Conservation (phyloP, 2,797 vertebrate genomes). For the Liasis olivaceus region DNA sequence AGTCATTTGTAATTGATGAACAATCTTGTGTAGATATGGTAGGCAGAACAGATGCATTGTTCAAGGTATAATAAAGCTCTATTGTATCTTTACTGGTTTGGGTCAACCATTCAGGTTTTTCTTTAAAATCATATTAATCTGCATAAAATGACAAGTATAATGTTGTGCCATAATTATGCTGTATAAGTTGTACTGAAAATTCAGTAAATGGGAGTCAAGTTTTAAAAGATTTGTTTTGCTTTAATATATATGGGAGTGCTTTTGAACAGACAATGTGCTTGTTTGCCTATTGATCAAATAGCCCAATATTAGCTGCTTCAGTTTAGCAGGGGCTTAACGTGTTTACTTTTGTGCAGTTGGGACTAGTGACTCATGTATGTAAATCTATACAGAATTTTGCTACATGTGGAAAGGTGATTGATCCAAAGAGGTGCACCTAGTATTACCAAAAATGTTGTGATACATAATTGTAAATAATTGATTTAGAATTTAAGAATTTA, state of each 20-base stretch:
- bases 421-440: background rate
- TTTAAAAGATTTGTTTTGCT: background rate
- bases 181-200: background rate
- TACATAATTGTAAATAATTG: background rate
- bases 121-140: background rate
- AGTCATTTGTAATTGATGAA: background rate
- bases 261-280: background rate
- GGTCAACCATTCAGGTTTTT: conserved; percentile 2
- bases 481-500: background rate
- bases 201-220: background rate
- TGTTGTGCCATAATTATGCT: background rate
- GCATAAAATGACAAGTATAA: background rate
- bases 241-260: background rate
- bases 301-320: background rate
- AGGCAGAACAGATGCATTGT: background rate
- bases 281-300: background rate
- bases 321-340: background rate
- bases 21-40: conserved; percentile 11
- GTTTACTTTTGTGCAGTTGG: background rate
- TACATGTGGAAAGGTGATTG: background rate
- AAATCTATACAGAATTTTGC: background rate
- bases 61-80: background rate
- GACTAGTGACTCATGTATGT: background rate
- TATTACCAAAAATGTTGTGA: background rate
- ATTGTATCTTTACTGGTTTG: conserved; percentile 15